Evolutionary conservation across 2,888 invertebrate genomes (phyloP).

Genomic region (Panzeria rudis): DNA sequence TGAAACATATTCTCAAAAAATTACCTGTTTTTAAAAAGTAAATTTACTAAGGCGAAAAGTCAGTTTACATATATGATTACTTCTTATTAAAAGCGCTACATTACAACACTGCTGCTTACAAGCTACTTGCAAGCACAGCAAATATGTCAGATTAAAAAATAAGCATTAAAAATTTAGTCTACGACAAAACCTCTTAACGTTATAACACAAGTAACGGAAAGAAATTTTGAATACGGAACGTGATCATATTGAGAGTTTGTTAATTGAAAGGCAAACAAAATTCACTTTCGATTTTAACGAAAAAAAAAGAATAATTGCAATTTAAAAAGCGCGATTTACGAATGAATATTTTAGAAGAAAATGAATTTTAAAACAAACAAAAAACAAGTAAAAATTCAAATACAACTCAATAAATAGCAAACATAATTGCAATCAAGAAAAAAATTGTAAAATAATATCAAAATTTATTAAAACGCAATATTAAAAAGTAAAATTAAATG

Average conservation of each 20-base stretch:
- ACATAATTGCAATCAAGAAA: slow-evolving; percentile 8
- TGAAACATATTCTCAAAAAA: too few species aligned
- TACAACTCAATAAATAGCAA: not conserved
- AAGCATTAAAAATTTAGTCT: slow-evolving; percentile 64
- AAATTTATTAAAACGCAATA: slow-evolving; percentile 21
- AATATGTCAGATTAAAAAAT: slow-evolving; percentile 50
- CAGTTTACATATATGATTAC: too few species aligned
- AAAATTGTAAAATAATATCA: not conserved
- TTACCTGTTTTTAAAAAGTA: too few species aligned
- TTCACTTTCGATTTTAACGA: slow-evolving; percentile 64
- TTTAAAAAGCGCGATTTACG: slow-evolving; percentile 13
- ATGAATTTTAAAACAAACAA: not conserved
- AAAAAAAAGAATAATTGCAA: slow-evolving; percentile 5
- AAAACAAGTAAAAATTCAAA: slow-evolving; percentile 20
- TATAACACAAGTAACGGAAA: slow-evolving; percentile 61
- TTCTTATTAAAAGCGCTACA: slow-evolving; percentile 28
- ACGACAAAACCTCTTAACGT: slow-evolving; percentile 69
- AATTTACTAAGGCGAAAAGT: too few species aligned
- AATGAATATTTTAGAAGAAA: too few species aligned
- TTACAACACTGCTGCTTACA: slow-evolving; percentile 42
- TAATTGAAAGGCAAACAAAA: slow-evolving; percentile 26
- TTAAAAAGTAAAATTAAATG: slow-evolving; percentile 30
- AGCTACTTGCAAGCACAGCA: slow-evolving; percentile 40
- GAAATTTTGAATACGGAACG: slow-evolving; percentile 36
- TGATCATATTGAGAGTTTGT: not conserved